These are phyloP conservation scores for Cyphomyrus plagiostoma DNA, from an alignment of 2,113 vertebrate genomes.

Conservation along the genomic window DNA sequence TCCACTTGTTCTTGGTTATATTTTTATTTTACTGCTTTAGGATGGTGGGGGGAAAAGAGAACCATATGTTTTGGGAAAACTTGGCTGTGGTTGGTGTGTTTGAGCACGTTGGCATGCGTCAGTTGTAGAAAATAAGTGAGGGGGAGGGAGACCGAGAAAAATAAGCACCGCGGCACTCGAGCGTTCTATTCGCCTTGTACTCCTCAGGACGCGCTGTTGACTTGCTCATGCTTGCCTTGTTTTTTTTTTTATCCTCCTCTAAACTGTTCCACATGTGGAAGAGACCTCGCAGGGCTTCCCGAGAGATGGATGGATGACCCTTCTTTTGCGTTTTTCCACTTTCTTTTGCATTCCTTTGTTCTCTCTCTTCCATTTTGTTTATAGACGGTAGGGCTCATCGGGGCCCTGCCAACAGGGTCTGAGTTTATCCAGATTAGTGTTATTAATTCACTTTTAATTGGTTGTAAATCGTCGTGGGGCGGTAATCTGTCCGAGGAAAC, in stretches of 20 bases:
- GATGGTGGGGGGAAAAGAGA: not conserved
- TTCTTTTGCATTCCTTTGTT: not conserved
- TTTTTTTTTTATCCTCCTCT: constrained; percentile 16
- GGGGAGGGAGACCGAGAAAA: not conserved
- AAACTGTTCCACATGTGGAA: constrained; percentile 32
- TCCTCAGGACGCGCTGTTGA: constrained; percentile 25
- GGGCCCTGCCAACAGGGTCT: not conserved
- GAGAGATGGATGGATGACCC: constrained; percentile 23
- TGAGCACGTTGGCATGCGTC: not conserved
- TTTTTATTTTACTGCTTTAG: not conserved
- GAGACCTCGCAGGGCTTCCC: constrained; percentile 25
- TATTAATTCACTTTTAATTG: constrained; percentile 17
- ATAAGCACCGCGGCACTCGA: constrained; percentile 24
- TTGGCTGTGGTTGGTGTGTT: not conserved
- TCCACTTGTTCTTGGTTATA: not conserved
- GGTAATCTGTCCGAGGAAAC: not conserved
- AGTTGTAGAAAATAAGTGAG: constrained; percentile 4
- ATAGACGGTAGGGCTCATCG: not conserved
- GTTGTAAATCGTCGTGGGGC: not conserved
- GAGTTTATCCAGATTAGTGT: not conserved
- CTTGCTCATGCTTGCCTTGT: constrained; percentile 10
- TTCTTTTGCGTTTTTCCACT: not conserved
- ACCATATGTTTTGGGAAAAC: not conserved
- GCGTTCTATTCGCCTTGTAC: constrained; percentile 31
- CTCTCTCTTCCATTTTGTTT: not conserved